Evolutionary conservation across 2,888 invertebrate genomes (phyloP).

Genomic region (Tachystola acroxantha): DNA sequence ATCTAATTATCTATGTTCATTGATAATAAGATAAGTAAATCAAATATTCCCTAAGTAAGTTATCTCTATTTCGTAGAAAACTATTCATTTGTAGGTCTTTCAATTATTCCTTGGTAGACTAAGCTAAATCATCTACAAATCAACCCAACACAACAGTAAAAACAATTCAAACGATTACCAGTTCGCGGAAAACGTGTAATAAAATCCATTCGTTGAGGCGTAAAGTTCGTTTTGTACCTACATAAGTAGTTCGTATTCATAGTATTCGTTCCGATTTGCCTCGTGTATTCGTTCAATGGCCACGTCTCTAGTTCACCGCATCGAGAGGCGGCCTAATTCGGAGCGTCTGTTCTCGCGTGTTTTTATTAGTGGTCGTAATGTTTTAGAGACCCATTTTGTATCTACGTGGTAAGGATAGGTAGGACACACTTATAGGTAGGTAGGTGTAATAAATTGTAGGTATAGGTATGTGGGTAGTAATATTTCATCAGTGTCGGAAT

Average conservation of each 20-base stretch:
- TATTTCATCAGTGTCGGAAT: too few relatives aligned
- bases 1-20: too few relatives aligned
- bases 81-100: too few relatives aligned
- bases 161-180: constrained; percentile 21
- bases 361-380: constrained; percentile 3
- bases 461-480: too few relatives aligned
- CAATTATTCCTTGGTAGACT: neutral
- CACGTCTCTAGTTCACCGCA: neutral
- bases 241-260: neutral
- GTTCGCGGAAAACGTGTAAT: constrained; percentile 42
- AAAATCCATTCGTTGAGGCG: constrained; percentile 40
- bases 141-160: too few relatives aligned
- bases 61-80: too few relatives aligned
- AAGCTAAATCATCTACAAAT: constrained; percentile 7
- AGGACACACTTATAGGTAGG: too few relatives aligned
- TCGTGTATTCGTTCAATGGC: constrained; percentile 6
- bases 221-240: constrained; percentile 16
- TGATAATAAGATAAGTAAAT: too few relatives aligned
- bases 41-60: too few relatives aligned
- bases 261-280: constrained; percentile 16
- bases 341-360: constrained; percentile 11
- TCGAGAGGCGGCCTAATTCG: constrained; percentile 22
- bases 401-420: neutral
- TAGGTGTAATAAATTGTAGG: too few relatives aligned
- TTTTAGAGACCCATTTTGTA: constrained; percentile 1